These are phyloP conservation scores for Philopotamus ludificatus DNA, from an alignment of 1,140 invertebrate species.

Conservation along the genomic window DNA sequence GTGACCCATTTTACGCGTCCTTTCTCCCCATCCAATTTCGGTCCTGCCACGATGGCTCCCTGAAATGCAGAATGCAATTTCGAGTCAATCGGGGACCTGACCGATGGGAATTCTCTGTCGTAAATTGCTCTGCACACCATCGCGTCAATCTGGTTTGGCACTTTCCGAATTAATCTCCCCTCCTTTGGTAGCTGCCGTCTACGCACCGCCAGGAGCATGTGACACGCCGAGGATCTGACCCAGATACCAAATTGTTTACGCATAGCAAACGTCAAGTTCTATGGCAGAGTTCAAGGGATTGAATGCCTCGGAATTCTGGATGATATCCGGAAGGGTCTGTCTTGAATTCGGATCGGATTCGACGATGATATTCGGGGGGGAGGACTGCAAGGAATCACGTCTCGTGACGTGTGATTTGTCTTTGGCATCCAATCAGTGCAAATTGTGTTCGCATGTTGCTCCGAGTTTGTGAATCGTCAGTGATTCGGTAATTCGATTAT, in stretches of 20 bases:
- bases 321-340: no score
- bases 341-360: no score
- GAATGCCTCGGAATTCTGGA: no score
- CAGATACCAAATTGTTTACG: not conserved
- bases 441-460: no score
- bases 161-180: slow-evolving; percentile 16
- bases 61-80: slow-evolving; percentile 14
- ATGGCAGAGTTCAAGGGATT: no score
- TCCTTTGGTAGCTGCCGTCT: not conserved
- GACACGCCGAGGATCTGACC: slow-evolving; percentile 6
- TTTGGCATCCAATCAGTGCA: no score
- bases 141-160: slow-evolving; percentile 11
- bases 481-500: no score
- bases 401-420: no score
- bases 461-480: no score
- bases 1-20: not conserved
- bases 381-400: no score
- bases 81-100: slow-evolving; percentile 9
- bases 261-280: no score
- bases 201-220: not conserved
- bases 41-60: not conserved
- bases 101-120: not conserved
- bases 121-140: slow-evolving; percentile 15
- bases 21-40: not conserved
- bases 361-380: no score